Evolutionary conservation across 2,113 vertebrate genomes (phyloP).

Genomic region (Tautogolabrus adspersus): DNA sequence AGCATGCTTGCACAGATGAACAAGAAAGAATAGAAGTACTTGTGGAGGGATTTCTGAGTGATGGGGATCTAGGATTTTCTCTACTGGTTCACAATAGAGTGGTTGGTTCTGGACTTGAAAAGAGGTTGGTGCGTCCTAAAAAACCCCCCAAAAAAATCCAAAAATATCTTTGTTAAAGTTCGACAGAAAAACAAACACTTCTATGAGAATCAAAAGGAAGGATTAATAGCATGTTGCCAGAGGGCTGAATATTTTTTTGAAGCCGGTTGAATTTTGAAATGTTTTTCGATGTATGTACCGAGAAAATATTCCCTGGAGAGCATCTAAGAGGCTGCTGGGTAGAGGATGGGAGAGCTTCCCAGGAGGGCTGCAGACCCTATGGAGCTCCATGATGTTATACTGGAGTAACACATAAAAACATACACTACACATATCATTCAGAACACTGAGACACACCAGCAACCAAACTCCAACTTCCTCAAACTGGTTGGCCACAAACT

Average conservation of each 20-base stretch:
- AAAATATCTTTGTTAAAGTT: neutral
- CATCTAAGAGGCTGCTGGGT: neutral
- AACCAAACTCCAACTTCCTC: neutral
- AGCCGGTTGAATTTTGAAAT: constrained; percentile 17
- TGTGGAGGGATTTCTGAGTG: no score
- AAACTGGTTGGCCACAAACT: neutral
- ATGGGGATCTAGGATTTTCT: no score
- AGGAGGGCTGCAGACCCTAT: neutral
- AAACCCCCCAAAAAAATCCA: no score
- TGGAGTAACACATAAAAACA: neutral
- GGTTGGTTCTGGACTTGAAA: no score
- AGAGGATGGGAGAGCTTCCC: constrained; percentile 1
- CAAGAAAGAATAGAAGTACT: no score
- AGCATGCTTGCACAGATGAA: no score
- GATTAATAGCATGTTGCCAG: neutral
- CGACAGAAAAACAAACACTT: no score
- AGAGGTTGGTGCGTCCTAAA: no score
- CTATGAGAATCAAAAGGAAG: neutral
- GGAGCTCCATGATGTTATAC: constrained; percentile 1
- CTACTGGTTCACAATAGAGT: no score
- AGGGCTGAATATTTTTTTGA: neutral
- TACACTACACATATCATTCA: neutral
- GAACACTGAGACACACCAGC: neutral
- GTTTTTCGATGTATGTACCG: neutral
- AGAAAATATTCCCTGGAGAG: neutral